Conservation (phyloP, 1,140 invertebrate species). For the Riptortus pedestris region DNA sequence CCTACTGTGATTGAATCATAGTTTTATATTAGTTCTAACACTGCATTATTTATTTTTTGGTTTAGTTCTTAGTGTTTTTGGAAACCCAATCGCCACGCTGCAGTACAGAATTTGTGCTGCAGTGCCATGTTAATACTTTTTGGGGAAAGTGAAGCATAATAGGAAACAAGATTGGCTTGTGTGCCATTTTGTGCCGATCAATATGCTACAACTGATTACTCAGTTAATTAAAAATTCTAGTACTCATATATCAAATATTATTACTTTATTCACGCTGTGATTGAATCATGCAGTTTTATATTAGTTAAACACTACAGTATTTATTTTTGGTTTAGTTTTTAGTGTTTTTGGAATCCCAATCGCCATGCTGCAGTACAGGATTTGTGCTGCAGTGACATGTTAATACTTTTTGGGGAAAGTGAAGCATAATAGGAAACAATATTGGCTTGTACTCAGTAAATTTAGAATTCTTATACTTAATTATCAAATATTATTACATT, state of each 20-base stretch:
- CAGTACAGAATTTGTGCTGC: not conserved
- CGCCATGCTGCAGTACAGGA: not conserved
- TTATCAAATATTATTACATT: too few relatives aligned
- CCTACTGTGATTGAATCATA: too few relatives aligned
- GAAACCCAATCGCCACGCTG: not conserved
- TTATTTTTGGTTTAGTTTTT: too few relatives aligned
- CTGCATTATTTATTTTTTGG: not conserved
- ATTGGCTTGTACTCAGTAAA: too few relatives aligned
- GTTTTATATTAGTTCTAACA: too few relatives aligned
- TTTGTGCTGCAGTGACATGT: not conserved
- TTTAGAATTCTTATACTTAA: too few relatives aligned
- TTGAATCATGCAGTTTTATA: too few relatives aligned
- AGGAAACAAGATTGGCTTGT: not conserved
- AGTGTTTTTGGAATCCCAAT: not conserved
- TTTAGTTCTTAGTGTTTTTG: not conserved
- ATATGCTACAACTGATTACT: not conserved
- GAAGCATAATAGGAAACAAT: not conserved
- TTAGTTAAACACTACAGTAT: too few relatives aligned
- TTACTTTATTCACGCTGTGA: too few relatives aligned
- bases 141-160: not conserved
- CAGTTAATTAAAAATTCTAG: too few relatives aligned
- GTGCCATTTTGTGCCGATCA: not conserved
- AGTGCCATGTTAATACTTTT: not conserved
- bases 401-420: not conserved
- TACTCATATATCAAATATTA: too few relatives aligned